Conservation (phyloP, 2,888 invertebrate genomes). For the Trypoxylon attenuatum region DNA sequence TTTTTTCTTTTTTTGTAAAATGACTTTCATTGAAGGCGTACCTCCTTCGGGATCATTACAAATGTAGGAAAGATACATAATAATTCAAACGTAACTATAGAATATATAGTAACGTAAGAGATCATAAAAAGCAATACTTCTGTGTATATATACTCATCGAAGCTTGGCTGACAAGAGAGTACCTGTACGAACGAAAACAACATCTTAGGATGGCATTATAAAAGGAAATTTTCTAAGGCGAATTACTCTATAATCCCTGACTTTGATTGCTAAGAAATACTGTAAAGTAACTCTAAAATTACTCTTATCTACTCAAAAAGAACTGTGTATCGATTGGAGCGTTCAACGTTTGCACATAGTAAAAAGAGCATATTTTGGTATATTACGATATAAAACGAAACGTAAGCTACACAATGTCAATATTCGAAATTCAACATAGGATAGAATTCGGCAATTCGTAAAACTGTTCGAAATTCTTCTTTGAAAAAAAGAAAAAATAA, state of each 20-base stretch:
- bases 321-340: no score
- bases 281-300: not conserved
- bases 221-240: no score
- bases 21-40: conserved; percentile 27
- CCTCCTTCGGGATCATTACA: conserved; percentile 20
- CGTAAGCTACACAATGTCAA: no score
- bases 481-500: no score
- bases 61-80: conserved; percentile 38
- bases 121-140: conserved; percentile 46
- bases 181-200: no score
- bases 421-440: no score
- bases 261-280: conserved; percentile 5
- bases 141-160: conserved; percentile 14
- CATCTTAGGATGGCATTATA: no score
- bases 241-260: not conserved
- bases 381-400: no score
- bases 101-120: conserved; percentile 41
- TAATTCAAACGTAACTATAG: conserved; percentile 34
- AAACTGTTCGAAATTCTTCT: no score
- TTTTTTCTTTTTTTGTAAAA: conserved; percentile 18
- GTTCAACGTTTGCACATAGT: no score
- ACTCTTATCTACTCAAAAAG: not conserved
- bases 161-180: not conserved
- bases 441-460: no score
- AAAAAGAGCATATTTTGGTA: no score